A percentile compares a stretch with the other conserved stretches of the same genome.
Evolutionary conservation across 2,113 vertebrate genomes (phyloP).

Genomic region (Hippopotamus amphibius): DNA sequence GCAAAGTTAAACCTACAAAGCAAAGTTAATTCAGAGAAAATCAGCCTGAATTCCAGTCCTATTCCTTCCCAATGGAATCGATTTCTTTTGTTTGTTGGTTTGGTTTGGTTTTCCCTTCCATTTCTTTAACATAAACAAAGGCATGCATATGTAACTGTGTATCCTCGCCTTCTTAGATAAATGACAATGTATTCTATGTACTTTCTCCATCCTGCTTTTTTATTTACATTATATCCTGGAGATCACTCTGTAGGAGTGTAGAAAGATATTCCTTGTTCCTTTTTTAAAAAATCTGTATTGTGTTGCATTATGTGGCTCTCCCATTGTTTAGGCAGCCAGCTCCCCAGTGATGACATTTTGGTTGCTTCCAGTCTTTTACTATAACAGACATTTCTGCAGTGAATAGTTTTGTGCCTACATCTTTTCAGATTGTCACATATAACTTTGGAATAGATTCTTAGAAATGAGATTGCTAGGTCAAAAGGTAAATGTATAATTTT

Average conservation of each 20-base stretch:
- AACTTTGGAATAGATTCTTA: background rate
- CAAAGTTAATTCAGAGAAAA: background rate
- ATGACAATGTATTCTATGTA: accelerated
- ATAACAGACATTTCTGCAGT: background rate
- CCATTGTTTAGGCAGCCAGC: background rate
- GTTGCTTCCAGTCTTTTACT: background rate
- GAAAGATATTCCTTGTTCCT: background rate
- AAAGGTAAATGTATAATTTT: background rate
- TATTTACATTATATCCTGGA: background rate
- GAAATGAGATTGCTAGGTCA: background rate
- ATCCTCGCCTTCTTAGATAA: background rate
- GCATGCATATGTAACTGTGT: accelerated
- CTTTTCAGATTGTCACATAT: background rate
- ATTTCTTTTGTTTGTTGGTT: background rate
- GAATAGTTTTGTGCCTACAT: background rate
- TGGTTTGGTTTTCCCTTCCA: background rate
- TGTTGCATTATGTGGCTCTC: accelerated
- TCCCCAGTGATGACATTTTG: background rate
- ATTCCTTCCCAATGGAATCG: no score
- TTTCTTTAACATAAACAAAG: background rate
- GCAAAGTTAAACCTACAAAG: slow-evolving; percentile 1
- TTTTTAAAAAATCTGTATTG: accelerated
- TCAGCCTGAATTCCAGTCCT: background rate
- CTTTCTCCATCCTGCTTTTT: no score
- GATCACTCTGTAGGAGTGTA: accelerated